A percentile compares a stretch with the other conserved stretches of the same genome.
These are phyloP conservation scores for Enteromius treurensis DNA, from an alignment of 2,797 vertebrate species.

Conservation along the genomic window DNA sequence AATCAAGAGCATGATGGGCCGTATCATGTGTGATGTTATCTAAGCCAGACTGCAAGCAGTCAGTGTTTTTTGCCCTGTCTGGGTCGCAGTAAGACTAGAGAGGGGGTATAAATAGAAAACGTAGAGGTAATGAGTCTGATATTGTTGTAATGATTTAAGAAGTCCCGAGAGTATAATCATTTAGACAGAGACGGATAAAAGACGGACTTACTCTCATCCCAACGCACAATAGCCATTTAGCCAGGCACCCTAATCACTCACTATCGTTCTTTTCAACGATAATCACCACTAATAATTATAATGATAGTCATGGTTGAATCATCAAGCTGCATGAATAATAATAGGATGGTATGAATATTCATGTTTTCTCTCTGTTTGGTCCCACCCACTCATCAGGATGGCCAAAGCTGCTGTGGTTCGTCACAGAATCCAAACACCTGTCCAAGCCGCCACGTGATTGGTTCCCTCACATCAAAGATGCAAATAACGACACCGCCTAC, in stretches of 20 bases:
- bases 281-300: constrained; percentile 24
- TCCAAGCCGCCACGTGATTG: constrained; percentile 96
- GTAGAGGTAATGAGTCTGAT: constrained; percentile 49
- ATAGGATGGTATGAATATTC: constrained; percentile 31
- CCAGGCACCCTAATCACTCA: constrained; percentile 34
- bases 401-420: constrained; percentile 97
- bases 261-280: constrained; percentile 17
- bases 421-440: constrained; percentile 96
- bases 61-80: constrained; percentile 41
- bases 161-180: constrained; percentile 35
- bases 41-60: constrained; percentile 41
- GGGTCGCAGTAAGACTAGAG: constrained; percentile 36
- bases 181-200: constrained; percentile 9
- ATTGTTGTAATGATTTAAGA: constrained; percentile 46
- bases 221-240: constrained; percentile 12
- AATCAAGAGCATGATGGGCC: constrained; percentile 18
- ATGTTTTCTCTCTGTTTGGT: constrained; percentile 32
- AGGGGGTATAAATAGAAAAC: constrained; percentile 53
- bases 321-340: constrained; percentile 43
- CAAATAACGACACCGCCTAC: constrained; percentile 97
- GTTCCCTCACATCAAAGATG: constrained; percentile 98
- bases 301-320: constrained; percentile 29
- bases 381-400: constrained; percentile 78
- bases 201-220: not conserved
- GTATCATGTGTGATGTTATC: constrained; percentile 23